These are phyloP conservation scores for Pyrrhia umbra DNA, from an alignment of 2,888 invertebrate species.

Conservation along the genomic window DNA sequence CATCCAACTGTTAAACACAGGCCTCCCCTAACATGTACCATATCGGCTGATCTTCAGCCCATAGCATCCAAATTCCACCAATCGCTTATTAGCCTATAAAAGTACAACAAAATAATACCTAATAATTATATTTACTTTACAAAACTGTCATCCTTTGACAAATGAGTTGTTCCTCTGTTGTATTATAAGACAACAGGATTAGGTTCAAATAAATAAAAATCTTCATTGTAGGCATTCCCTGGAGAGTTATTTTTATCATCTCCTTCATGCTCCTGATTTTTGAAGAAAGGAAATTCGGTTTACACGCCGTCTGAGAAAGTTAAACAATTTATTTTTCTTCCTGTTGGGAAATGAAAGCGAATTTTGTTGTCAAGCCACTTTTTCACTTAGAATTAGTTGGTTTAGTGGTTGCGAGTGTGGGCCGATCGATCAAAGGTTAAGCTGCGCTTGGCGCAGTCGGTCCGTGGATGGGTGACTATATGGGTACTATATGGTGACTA, in stretches of 20 bases:
- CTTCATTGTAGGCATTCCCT: conserved; percentile 15
- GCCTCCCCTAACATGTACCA: too few species aligned
- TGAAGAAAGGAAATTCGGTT: conserved; percentile 14
- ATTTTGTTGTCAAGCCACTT: conserved; percentile 32
- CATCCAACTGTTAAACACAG: too few species aligned
- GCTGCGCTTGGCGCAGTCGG: too few species aligned
- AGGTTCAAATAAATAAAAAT: conserved; percentile 6
- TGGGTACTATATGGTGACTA: too few species aligned
- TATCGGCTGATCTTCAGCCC: too few species aligned
- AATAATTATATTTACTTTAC: conserved; percentile 1
- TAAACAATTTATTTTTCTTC: conserved; percentile 44
- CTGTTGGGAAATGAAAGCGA: conserved; percentile 36
- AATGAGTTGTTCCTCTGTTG: conserved; percentile 13
- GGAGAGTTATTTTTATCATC: conserved; percentile 15
- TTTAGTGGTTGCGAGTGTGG: too few species aligned
- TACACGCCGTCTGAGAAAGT: conserved; percentile 11
- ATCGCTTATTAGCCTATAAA: background rate
- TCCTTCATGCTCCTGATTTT: conserved; percentile 8
- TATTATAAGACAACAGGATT: background rate
- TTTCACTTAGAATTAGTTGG: conserved; percentile 37
- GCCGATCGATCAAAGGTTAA: too few species aligned
- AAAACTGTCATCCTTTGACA: conserved; percentile 9
- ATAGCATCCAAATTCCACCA: background rate
- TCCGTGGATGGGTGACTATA: too few species aligned
- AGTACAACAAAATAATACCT: background rate